phyloP scores from a whole-genome alignment of 2,113 vertebrate species.

The Larimichthys polyactis region DNA sequence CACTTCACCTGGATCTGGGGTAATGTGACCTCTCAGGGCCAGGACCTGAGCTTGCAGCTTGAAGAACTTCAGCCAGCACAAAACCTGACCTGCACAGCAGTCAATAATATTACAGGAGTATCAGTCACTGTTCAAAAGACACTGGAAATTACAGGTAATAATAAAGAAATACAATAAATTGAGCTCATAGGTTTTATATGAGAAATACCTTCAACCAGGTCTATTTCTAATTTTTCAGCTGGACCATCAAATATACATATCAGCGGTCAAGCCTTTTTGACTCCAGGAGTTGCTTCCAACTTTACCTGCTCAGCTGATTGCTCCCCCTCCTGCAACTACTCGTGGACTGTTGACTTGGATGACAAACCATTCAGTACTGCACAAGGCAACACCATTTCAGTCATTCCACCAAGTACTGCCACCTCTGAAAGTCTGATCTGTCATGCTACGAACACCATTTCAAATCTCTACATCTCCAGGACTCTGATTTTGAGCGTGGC shows the following conservation, averaged over 20 bases:
- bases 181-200: no score
- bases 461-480: conserved; percentile 30
- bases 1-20: conserved; percentile 9
- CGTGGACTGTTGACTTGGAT: neutral
- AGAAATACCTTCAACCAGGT: no score
- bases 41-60: neutral
- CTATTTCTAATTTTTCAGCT: conserved; percentile 22
- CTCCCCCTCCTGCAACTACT: conserved; percentile 54
- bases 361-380: rapidly evolving
- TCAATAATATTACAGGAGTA: neutral
- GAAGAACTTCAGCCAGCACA: neutral
- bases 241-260: conserved; percentile 52
- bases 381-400: neutral
- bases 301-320: conserved; percentile 48
- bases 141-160: neutral
- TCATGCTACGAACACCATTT: conserved; percentile 3
- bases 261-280: conserved; percentile 33
- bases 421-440: conserved; percentile 14
- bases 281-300: neutral
- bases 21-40: neutral
- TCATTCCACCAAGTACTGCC: neutral
- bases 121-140: neutral
- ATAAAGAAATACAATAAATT: neutral
- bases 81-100: conserved; percentile 4
- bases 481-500: neutral